phyloP scores from a whole-genome alignment of 2,888 invertebrate species.

The Dasypolia templi region DNA sequence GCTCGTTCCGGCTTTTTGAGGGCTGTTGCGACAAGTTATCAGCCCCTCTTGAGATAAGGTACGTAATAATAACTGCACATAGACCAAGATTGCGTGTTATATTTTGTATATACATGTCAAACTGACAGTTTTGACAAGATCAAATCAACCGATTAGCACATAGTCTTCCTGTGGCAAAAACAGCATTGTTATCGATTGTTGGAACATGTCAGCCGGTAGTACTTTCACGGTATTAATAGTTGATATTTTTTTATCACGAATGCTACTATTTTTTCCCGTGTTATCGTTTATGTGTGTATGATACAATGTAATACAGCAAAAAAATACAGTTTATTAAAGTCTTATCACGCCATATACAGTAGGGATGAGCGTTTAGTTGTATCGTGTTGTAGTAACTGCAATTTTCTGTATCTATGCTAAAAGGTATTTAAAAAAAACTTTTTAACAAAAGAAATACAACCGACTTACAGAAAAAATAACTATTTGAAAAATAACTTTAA shows the following conservation, averaged over 20 bases:
- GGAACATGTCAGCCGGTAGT: background rate
- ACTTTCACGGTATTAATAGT: slow-evolving; percentile 8
- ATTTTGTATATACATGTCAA: background rate
- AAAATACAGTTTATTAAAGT: background rate
- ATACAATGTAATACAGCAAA: background rate
- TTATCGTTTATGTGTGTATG: slow-evolving; percentile 17
- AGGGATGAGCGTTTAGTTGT: background rate
- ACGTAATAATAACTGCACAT: background rate
- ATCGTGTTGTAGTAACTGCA: too few species aligned
- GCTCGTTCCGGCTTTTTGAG: too few species aligned
- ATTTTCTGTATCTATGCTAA: too few species aligned
- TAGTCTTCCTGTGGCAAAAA: background rate
- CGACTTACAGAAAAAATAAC: too few species aligned
- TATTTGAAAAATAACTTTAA: too few species aligned
- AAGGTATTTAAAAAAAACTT: too few species aligned
- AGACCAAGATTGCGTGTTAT: background rate
- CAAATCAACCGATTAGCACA: background rate
- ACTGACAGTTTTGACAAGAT: background rate
- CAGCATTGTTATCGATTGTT: background rate
- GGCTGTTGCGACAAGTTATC: too few species aligned
- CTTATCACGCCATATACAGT: slow-evolving; percentile 13
- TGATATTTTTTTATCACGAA: background rate
- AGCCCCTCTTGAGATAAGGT: too few species aligned
- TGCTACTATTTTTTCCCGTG: background rate
- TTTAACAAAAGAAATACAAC: too few species aligned